Evolutionary conservation across 2,888 invertebrate species (phyloP), one percentile per base, ranked within the genome.

Genomic region (Hoplodrina ambigua): DNA sequence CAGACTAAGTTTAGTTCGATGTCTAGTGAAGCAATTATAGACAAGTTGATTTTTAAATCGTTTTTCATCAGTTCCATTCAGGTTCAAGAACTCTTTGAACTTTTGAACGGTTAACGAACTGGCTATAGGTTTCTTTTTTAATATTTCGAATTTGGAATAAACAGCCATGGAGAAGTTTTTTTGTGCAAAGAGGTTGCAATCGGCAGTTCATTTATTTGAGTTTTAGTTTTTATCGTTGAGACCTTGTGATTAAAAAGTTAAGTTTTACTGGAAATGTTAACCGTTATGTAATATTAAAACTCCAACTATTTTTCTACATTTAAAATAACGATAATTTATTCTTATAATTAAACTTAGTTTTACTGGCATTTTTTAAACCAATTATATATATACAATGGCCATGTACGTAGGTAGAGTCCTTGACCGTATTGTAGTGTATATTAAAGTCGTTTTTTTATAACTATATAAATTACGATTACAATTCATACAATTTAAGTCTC

Each of bases 1-100:
- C 54, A 69, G 66, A 50, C 66, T 41, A 59, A 69, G 55, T 5
- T 73, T 78, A 58, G 58, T 58, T 69, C 37, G 53, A 55, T 62
- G 63, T 54, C 30, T 68, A 71, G 69, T 73, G 69, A 65, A 75
- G 75, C 76, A 71, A 75, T 82, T 75, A 78, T 58, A 37, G 44
- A 81, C 8, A 44, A 65, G 20, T 54, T 81, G 53, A 55, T 62
- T 66, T 69, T 76, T 63, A 54, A n/a, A 65, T 56, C 44, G 58
- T 58, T 76, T 81, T 77, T 59, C 55, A 55, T 52, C 37, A 55
- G 61, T 62, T 63, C 44, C 17, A 63, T 70, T 60, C 52, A 44
- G 69, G 37, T 75, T 80, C 65, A 70, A 78, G 59, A 65, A 66
- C 65, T 56, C 53, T 78, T 65, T 70, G 50, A 70, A 81, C 65